Evolutionary conservation across 2,888 invertebrate species (phyloP).

Genomic region (Spatulosminthurus flaviceps): DNA sequence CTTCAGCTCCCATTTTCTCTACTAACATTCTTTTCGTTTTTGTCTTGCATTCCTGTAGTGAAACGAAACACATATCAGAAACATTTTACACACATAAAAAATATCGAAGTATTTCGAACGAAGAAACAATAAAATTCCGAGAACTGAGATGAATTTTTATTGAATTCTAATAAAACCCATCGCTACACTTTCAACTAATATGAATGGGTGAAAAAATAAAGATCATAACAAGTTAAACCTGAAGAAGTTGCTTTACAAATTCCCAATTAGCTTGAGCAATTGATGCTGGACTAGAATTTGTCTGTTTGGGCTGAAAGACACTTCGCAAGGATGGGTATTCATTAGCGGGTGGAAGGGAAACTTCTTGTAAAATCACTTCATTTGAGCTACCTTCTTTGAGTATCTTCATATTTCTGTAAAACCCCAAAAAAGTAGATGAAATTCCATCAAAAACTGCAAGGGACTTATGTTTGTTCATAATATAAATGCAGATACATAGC

Average conservation of each 20-base stretch:
- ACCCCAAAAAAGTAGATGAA: too few species aligned
- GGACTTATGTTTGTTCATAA: too few species aligned
- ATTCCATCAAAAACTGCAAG: too few species aligned
- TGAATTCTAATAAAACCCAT: too few species aligned
- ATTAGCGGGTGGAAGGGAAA: constrained; percentile 52
- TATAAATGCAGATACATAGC: too few species aligned
- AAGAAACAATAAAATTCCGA: too few species aligned
- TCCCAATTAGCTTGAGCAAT: constrained; percentile 97
- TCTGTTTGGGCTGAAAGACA: constrained; percentile 63
- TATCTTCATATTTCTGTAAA: constrained; percentile 58
- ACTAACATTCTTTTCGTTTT: constrained; percentile 98
- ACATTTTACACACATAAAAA: too few species aligned
- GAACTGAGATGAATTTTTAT: too few species aligned
- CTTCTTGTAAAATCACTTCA: constrained; percentile 60
- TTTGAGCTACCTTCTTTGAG: constrained; percentile 62
- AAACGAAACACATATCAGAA: too few species aligned
- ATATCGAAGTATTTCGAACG: too few species aligned
- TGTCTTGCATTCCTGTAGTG: constrained; percentile 81
- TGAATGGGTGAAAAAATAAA: not conserved
- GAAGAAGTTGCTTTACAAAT: constrained; percentile 95
- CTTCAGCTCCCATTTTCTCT: constrained; percentile 99
- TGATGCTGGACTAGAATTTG: constrained; percentile 77
- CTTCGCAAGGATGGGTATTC: constrained; percentile 60
- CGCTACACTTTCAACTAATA: too few species aligned
- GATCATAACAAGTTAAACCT: constrained; percentile 77